Conservation (phyloP, 1,140 invertebrate genomes). For the Drosophila quadrilineata region DNA sequence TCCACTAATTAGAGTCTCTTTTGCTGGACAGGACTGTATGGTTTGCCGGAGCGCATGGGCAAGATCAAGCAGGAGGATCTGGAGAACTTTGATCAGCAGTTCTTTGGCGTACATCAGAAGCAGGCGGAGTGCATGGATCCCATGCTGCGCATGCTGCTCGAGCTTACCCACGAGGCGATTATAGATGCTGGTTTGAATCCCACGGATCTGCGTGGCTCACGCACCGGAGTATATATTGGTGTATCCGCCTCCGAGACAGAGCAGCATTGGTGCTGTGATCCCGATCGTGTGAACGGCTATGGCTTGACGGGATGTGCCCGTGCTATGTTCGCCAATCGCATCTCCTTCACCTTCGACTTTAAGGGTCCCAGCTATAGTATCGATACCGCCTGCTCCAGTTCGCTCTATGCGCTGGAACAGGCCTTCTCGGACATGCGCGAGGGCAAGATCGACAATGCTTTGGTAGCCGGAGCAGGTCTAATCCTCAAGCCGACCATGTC, state of each 20-base stretch:
- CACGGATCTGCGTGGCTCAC: constrained; percentile 88
- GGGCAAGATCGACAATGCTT: constrained; percentile 94
- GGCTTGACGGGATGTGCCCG: constrained; percentile 94
- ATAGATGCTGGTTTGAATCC: constrained; percentile 96
- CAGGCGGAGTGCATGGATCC: constrained; percentile 98
- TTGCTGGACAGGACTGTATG: constrained; percentile 84
- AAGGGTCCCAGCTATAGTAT: constrained; percentile 94
- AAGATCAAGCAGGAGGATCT: constrained; percentile 96
- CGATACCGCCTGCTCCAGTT: constrained; percentile 98
- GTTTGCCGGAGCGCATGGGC: constrained; percentile 91
- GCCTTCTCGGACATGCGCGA: constrained; percentile 91
- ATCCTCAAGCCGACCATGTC: constrained; percentile 93
- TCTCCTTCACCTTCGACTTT: constrained; percentile 97
- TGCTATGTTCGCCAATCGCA: constrained; percentile 97
- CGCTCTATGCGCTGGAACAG: constrained; percentile 93
- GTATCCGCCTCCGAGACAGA: constrained; percentile 93
- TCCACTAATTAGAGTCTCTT: not conserved
- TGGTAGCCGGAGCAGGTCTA: constrained; percentile 93
- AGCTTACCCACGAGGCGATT: constrained; percentile 96
- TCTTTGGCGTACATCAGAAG: constrained; percentile 96
- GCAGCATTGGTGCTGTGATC: constrained; percentile 89
- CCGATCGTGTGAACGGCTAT: constrained; percentile 93
- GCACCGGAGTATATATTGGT: constrained; percentile 95
- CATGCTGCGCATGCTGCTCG: constrained; percentile 93
- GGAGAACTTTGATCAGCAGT: constrained; percentile 93